Base-by-base conservation (phyloP, 2,888 invertebrate genomes). In the Drosophila subsilvestris region DNA sequence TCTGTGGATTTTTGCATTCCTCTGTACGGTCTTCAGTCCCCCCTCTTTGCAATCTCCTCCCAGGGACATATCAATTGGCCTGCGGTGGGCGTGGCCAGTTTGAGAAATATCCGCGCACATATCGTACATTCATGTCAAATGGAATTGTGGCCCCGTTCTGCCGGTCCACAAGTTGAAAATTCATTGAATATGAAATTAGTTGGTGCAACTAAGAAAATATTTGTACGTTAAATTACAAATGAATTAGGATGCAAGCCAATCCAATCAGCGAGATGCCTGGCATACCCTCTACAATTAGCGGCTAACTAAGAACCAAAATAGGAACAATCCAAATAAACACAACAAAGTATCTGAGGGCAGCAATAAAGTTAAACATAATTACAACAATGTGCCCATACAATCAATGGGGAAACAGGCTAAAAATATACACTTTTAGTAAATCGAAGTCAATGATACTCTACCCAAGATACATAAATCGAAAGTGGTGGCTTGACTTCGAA, bases 351-450 rank as follows among this genome's bases (percentile, higher is more conserved):
- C 37, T 37, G 47, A 25, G 45, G 59, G 18, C 53, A 61, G 71
- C 75, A 80, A 78, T 88, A 76, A 88, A 85, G 86, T 85, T 83
- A 88, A 83, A 79, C 80, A 86, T 85, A 85, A 85, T 85, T 88
- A 88, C 83, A 79, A 79, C 61, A 75, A 68, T 70, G 73, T 47
- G 66, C 78, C 55, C 57, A 55, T 51, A 50, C 43, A 48, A 45
- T 45, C 55, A 49, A 60, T 53, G 45, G 25, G 47, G 18, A 60
- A 22, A 68, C 14, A 48, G 42, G 45, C n/a, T n/a, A 51, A 45
- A 49, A 47, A 53, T 54, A 54, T 44, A 48, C 42, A 57, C 51
- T 48, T 37, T 14, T 37, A n/a, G 37, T 6, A 0, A 6, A 14
- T 1, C 37, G 37, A 37, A 14, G 4, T 14, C 6, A 7, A 14